phyloP scores from a whole-genome alignment of 2,113 vertebrate species.

The Chinchilla lanigera region DNA sequence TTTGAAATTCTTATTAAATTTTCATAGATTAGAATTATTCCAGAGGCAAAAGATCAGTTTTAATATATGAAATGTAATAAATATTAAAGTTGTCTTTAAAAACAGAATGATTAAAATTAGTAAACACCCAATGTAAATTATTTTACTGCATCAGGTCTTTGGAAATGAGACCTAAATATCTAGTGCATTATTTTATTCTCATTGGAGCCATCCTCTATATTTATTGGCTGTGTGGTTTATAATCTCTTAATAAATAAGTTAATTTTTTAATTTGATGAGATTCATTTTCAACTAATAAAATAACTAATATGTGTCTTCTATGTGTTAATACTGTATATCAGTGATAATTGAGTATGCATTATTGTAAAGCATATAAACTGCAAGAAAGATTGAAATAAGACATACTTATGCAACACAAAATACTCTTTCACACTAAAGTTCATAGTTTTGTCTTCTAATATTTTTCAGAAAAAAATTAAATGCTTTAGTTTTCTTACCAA shows the following conservation, averaged over 20 bases:
- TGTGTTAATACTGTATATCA: not conserved
- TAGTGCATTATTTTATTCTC: not conserved
- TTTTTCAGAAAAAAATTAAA: not conserved
- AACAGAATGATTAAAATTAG: not conserved
- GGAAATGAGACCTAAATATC: slow-evolving; percentile 1
- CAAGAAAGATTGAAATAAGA: not conserved
- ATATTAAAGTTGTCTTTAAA: not conserved
- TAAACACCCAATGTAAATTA: not conserved
- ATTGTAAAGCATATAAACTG: not conserved
- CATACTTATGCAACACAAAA: not conserved
- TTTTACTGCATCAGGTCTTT: not conserved
- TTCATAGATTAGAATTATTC: not conserved
- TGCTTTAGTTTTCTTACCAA: not conserved
- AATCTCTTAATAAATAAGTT: not conserved
- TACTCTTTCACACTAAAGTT: not conserved
- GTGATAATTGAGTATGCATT: not conserved
- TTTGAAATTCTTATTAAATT: not conserved
- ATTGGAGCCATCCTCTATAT: slow-evolving; percentile 29
- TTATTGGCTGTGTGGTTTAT: not conserved
- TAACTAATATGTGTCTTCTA: not conserved
- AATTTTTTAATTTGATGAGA: slow-evolving; percentile 34
- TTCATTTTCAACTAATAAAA: not conserved
- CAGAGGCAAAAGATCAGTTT: not conserved
- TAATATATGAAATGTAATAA: not conserved
- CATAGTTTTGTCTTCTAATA: not conserved